phyloP scores from a whole-genome alignment of 2,888 invertebrate genomes.

The Autographa gamma region DNA sequence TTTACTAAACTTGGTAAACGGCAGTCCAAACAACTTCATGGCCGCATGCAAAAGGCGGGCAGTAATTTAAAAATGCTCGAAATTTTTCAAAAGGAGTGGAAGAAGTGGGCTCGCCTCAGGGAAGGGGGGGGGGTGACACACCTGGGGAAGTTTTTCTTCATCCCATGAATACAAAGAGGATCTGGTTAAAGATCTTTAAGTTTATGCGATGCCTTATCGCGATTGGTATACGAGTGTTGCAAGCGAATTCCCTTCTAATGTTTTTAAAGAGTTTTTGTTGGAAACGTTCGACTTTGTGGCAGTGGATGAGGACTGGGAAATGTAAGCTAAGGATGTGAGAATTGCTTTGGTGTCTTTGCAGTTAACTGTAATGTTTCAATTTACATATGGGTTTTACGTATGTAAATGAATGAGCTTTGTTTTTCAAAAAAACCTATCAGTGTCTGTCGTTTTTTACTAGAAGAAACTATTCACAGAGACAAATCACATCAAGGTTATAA shows the following conservation, averaged over 20 bases:
- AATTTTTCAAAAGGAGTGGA: slow-evolving; percentile 71
- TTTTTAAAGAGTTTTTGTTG: slow-evolving; percentile 19
- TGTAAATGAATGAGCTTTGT: too few species aligned
- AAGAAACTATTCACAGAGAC: too few species aligned
- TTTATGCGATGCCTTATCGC: slow-evolving; percentile 55
- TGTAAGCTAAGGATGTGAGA: not conserved
- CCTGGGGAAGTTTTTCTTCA: slow-evolving; percentile 76
- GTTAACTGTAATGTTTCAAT: not conserved
- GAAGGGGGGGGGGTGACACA: slow-evolving; percentile 67
- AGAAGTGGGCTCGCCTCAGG: slow-evolving; percentile 46
- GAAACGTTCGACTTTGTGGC: slow-evolving; percentile 7
- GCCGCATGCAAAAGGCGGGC: slow-evolving; percentile 64
- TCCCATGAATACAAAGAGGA: slow-evolving; percentile 83
- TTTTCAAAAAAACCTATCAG: too few species aligned
- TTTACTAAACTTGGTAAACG: slow-evolving; percentile 13
- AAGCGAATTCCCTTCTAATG: slow-evolving; percentile 22
- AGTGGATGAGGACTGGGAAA: not conserved
- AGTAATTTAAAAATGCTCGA: slow-evolving; percentile 81
- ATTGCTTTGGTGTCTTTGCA: not conserved
- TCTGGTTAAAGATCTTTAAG: slow-evolving; percentile 67
- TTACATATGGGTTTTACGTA: not conserved
- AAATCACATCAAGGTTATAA: too few species aligned
- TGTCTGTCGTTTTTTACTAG: too few species aligned
- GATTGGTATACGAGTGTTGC: slow-evolving; percentile 52
- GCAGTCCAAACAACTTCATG: slow-evolving; percentile 50